A percentile compares a stretch with the other conserved stretches of the same genome.
phyloP scores from a whole-genome alignment of 2,113 vertebrate genomes.

The Ranitomeya variabilis region DNA sequence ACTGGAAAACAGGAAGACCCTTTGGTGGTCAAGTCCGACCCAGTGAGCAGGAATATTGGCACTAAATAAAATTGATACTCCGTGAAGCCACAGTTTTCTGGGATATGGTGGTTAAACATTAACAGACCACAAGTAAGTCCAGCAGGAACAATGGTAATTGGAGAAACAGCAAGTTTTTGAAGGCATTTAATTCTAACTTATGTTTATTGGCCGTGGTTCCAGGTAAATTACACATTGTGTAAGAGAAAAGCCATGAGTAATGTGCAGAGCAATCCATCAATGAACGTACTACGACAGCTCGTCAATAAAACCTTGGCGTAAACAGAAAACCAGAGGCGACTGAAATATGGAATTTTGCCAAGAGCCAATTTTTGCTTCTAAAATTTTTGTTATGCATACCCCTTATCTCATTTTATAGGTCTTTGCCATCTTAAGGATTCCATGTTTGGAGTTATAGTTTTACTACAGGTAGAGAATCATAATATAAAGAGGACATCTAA shows the following conservation, averaged over 20 bases:
- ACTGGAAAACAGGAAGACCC: neutral
- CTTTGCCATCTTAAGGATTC: no score
- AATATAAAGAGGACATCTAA: no score
- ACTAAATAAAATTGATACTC: neutral
- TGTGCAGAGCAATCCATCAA: neutral
- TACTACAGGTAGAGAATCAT: no score
- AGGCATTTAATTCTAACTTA: conserved; percentile 1
- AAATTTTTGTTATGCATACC: no score
- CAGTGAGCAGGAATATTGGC: neutral
- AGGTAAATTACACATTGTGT: conserved; percentile 39
- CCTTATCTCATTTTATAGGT: no score
- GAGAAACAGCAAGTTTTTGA: conserved; percentile 16
- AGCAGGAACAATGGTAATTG: conserved; percentile 10
- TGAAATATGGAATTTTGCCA: neutral
- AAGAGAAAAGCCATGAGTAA: conserved; percentile 24
- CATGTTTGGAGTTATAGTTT: no score
- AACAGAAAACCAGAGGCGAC: neutral
- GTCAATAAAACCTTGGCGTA: neutral
- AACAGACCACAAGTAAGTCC: conserved; percentile 2
- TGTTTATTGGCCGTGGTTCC: conserved; percentile 27
- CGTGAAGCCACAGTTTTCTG: neutral
- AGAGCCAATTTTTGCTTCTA: no score
- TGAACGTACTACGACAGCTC: neutral
- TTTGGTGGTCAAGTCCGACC: neutral
- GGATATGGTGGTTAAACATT: conserved; percentile 21